Evolutionary conservation across 2,797 vertebrate species (phyloP).

Genomic region (Neosalanx taihuensis): DNA sequence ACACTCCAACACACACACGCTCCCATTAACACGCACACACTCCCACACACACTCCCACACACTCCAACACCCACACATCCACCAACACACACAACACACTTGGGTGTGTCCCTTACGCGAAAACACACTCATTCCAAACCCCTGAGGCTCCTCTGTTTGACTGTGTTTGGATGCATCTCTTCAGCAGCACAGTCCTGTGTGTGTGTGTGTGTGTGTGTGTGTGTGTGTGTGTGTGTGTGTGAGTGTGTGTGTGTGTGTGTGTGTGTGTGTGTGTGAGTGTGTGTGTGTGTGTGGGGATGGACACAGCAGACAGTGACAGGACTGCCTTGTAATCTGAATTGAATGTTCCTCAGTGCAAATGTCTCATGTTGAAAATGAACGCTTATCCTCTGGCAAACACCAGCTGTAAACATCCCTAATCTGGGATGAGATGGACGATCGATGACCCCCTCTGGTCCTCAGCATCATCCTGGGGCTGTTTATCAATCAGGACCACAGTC

Average conservation of each 20-base stretch:
- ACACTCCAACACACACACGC: not conserved
- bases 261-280: too few species aligned
- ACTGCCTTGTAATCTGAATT: slow-evolving; percentile 19
- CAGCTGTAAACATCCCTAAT: not conserved
- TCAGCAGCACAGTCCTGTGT: not conserved
- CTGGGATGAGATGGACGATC: not conserved
- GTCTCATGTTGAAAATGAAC: not conserved
- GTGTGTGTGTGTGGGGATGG: not conserved
- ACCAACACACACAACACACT: not conserved
- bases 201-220: too few species aligned
- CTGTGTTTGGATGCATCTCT: slow-evolving; percentile 21
- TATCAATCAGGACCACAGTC: not conserved
- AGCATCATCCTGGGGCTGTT: not conserved
- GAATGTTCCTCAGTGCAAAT: not conserved
- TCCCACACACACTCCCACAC: slow-evolving; percentile 10
- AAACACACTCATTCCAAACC: not conserved
- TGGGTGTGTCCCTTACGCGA: not conserved
- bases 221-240: not conserved
- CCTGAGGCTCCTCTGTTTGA: slow-evolving; percentile 11
- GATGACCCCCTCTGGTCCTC: not conserved
- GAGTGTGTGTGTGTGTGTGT: not conserved
- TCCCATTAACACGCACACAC: slow-evolving; percentile 5
- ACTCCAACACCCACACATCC: slow-evolving; percentile 6
- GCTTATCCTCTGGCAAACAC: not conserved
- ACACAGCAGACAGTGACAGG: slow-evolving; percentile 21